phyloP scores from a whole-genome alignment of 2,113 vertebrate genomes.

The Bostrychus sinensis region DNA sequence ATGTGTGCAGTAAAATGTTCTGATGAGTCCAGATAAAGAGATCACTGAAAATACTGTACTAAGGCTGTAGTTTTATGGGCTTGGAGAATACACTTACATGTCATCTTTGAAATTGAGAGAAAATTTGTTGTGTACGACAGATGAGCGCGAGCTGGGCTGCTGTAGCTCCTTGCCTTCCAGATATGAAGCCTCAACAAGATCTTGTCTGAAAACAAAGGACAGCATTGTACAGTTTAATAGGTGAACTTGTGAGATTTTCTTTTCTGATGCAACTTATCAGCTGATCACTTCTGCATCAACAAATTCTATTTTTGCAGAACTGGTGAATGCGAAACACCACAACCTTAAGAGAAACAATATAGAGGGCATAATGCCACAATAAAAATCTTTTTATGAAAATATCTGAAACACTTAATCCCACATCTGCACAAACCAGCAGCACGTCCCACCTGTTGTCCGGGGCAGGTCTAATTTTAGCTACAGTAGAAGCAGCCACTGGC shows the following conservation, averaged over 20 bases:
- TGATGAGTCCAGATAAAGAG: background rate
- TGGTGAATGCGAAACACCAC: background rate
- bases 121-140: slow-evolving; percentile 74
- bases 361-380: too few species aligned
- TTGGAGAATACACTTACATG: slow-evolving; percentile 79
- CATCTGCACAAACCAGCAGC: slow-evolving; percentile 42
- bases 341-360: too few species aligned
- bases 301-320: background rate
- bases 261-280: background rate
- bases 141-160: slow-evolving; percentile 45
- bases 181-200: slow-evolving; percentile 83
- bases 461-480: slow-evolving; percentile 82
- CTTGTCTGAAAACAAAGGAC: slow-evolving; percentile 70
- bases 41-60: background rate
- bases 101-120: slow-evolving; percentile 85
- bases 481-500: slow-evolving; percentile 93
- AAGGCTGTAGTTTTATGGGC: background rate
- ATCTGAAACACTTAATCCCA: slow-evolving; percentile 3
- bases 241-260: background rate
- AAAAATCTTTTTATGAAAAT: background rate
- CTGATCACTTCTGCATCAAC: background rate
- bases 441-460: slow-evolving; percentile 83
- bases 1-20: too few species aligned
- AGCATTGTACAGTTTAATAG: background rate
- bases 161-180: slow-evolving; percentile 76